Evolutionary conservation across 1,140 invertebrate genomes (phyloP).

Genomic region (Lepidurus couesii): DNA sequence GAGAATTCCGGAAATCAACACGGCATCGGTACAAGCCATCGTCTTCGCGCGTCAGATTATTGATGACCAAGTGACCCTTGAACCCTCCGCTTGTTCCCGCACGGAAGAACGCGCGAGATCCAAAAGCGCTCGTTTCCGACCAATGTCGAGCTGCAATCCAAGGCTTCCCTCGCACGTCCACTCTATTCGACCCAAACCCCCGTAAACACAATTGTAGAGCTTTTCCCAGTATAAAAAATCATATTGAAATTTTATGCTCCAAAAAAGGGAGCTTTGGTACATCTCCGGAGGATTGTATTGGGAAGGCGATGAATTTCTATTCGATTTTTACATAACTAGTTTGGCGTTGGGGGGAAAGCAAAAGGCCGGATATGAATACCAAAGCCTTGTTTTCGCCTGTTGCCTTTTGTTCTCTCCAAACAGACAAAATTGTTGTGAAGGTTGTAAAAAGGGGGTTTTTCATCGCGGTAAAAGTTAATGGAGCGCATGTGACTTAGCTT

Average conservation of each 20-base stretch:
- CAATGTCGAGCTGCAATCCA: conserved; percentile 69
- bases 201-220: too few species aligned
- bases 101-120: conserved; percentile 66
- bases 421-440: background rate
- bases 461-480: background rate
- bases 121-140: conserved; percentile 68
- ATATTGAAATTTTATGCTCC: too few species aligned
- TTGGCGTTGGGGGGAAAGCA: too few species aligned
- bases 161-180: conserved; percentile 68
- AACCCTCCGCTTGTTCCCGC: conserved; percentile 24
- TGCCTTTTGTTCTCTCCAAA: background rate
- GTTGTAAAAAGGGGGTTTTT: background rate
- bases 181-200: conserved; percentile 49
- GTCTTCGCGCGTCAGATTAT: conserved; percentile 38
- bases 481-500: background rate
- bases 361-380: too few species aligned
- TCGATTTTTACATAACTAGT: too few species aligned
- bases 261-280: too few species aligned
- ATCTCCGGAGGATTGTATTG: too few species aligned
- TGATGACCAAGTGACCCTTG: conserved; percentile 30
- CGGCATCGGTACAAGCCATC: conserved; percentile 44
- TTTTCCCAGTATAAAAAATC: too few species aligned
- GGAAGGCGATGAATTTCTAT: too few species aligned
- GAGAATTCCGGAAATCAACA: conserved; percentile 44
- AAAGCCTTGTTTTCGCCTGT: too few species aligned